These are phyloP conservation scores for Anastatus disparis DNA, from an alignment of 1,140 invertebrate species.

Conservation along the genomic window DNA sequence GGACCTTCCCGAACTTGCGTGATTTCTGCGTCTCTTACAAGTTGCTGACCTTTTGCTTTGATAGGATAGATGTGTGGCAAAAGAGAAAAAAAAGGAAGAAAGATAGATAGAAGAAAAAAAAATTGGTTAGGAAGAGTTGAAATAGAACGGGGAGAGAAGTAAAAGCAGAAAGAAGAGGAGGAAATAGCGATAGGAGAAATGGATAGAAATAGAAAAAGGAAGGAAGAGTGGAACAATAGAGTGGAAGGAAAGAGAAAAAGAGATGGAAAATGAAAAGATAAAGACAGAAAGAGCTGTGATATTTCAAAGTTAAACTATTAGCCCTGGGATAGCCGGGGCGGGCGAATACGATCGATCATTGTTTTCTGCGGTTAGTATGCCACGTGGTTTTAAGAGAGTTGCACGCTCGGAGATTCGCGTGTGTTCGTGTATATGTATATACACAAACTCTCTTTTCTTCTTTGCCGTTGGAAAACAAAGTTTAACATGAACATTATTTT, in stretches of 20 bases:
- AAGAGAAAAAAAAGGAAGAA: not conserved
- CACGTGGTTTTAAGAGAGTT: not conserved
- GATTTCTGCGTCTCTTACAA: not conserved
- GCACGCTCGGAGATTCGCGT: not conserved
- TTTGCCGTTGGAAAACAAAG: not conserved
- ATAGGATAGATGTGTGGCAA: not conserved
- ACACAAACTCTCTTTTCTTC: too few relatives aligned
- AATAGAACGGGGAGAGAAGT: too few relatives aligned
- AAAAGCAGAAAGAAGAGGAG: not conserved
- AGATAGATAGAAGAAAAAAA: not conserved
- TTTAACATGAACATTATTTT: not conserved
- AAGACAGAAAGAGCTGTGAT: conserved; percentile 33
- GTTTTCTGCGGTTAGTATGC: conserved; percentile 36
- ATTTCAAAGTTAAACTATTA: conserved; percentile 50
- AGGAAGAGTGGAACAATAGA: not conserved
- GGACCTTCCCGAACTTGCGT: not conserved
- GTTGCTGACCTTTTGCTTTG: conserved; percentile 12
- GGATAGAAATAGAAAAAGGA: not conserved
- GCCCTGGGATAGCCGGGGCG: conserved; percentile 42
- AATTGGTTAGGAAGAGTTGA: too few relatives aligned
- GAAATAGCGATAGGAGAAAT: too few relatives aligned
- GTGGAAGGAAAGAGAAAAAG: not conserved
- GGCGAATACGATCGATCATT: conserved; percentile 45
- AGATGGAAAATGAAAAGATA: not conserved
- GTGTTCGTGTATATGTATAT: too few relatives aligned